Evolutionary conservation across 2,113 vertebrate genomes (phyloP).

Genomic region (Dicrurus megarhynchus): DNA sequence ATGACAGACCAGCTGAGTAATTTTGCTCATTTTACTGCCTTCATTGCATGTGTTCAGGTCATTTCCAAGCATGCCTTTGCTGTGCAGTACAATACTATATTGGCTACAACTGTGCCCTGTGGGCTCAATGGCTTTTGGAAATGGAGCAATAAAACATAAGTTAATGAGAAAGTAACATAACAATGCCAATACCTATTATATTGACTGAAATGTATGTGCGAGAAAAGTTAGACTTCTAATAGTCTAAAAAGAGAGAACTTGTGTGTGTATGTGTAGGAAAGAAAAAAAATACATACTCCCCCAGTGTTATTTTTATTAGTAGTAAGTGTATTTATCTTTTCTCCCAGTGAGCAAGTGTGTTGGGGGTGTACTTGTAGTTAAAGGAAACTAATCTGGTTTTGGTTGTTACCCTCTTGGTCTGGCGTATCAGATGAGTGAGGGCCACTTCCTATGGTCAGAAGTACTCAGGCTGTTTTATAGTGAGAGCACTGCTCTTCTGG

Average conservation of each 20-base stretch:
- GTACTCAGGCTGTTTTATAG: background rate
- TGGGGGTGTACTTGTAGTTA: background rate
- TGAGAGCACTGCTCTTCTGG: background rate
- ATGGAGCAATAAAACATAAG: background rate
- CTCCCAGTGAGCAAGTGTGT: background rate
- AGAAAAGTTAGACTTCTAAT: background rate
- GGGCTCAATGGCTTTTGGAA: background rate
- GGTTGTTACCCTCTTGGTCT: background rate
- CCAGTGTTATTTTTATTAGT: background rate
- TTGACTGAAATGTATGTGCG: background rate
- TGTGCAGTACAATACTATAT: background rate
- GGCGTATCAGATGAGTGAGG: background rate
- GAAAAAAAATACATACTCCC: fast-evolving
- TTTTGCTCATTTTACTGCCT: background rate
- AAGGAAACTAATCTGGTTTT: background rate
- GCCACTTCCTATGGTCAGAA: background rate
- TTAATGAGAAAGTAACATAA: background rate
- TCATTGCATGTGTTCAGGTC: background rate
- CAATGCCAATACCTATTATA: background rate
- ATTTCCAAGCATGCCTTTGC: background rate
- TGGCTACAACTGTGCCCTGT: background rate
- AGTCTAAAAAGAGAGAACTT: background rate
- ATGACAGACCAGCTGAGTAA: background rate
- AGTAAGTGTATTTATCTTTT: background rate
- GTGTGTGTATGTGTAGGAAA: background rate